Evolutionary conservation across 2,888 invertebrate species (phyloP).

Genomic region (Argyresthia goedartella): DNA sequence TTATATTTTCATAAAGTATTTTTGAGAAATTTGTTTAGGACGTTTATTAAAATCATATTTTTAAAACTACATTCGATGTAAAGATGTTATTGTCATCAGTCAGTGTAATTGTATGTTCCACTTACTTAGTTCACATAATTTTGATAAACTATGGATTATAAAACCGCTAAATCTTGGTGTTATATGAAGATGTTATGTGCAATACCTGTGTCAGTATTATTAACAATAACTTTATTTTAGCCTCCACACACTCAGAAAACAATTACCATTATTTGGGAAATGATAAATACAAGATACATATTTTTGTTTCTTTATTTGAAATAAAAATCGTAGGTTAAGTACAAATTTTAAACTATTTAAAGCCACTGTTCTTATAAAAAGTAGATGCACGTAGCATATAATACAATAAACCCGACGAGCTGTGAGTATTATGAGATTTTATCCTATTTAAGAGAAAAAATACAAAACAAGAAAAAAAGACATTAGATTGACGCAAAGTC

Average conservation of each 20-base stretch:
- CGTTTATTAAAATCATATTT: constrained; percentile 68
- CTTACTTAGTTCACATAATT: neutral
- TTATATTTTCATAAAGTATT: constrained; percentile 71
- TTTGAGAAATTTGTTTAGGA: constrained; percentile 68
- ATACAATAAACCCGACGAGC: constrained; percentile 70
- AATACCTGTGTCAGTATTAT: no score
- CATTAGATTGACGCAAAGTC: constrained; percentile 2
- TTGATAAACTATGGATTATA: neutral
- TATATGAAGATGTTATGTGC: no score
- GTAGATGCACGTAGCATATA: constrained; percentile 69
- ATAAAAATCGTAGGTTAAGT: constrained; percentile 52
- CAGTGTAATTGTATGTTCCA: constrained; percentile 3
- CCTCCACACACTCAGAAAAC: neutral
- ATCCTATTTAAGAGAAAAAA: constrained; percentile 61
- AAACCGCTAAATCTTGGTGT: neutral
- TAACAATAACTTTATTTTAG: no score
- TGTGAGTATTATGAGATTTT: constrained; percentile 72
- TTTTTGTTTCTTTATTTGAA: no score
- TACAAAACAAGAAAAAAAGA: constrained; percentile 29
- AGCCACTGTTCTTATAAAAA: constrained; percentile 66
- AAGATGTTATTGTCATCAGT: constrained; percentile 52
- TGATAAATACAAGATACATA: neutral
- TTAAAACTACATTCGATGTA: constrained; percentile 50
- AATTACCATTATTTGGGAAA: neutral
- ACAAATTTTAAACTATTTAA: constrained; percentile 67